These are phyloP conservation scores for Percopsis omiscomaycus DNA, from an alignment of 2,797 vertebrate species.

Conservation along the genomic window DNA sequence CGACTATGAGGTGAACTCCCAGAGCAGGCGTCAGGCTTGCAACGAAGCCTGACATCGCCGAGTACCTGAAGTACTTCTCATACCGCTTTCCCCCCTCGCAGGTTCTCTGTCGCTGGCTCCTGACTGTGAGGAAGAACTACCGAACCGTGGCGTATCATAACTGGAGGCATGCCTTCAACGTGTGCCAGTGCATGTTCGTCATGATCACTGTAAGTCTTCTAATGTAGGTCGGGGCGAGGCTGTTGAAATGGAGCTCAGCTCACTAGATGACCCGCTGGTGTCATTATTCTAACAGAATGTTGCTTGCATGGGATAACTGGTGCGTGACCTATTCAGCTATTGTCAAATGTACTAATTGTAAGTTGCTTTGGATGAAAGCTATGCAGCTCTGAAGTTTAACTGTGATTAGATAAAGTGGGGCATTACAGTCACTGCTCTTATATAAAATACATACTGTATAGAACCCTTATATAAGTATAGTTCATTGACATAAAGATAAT, in stretches of 20 bases:
- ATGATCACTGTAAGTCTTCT: conserved; percentile 78
- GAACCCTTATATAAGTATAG: too few species aligned
- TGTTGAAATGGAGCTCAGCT: background rate
- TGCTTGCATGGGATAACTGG: too few species aligned
- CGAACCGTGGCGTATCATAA: conserved; percentile 82
- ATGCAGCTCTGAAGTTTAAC: background rate
- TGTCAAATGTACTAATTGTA: too few species aligned
- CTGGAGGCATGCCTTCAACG: conserved; percentile 84
- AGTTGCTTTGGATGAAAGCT: too few species aligned
- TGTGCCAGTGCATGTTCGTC: conserved; percentile 82
- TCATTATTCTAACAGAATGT: too few species aligned
- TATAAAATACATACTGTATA: too few species aligned
- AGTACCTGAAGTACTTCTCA: background rate
- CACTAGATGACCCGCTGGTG: background rate
- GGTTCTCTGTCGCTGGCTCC: conserved; percentile 82
- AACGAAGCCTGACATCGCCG: background rate
- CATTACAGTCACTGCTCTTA: too few species aligned
- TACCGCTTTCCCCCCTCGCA: conserved; percentile 26
- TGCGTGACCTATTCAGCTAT: too few species aligned
- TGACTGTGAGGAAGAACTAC: conserved; percentile 84
- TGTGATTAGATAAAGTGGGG: background rate
- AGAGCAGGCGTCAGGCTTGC: background rate
- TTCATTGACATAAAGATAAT: too few species aligned
- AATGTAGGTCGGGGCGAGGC: background rate
- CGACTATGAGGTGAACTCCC: conserved; percentile 78